Conservation (phyloP, 2,113 vertebrate species). For the Mustela nigripes region DNA sequence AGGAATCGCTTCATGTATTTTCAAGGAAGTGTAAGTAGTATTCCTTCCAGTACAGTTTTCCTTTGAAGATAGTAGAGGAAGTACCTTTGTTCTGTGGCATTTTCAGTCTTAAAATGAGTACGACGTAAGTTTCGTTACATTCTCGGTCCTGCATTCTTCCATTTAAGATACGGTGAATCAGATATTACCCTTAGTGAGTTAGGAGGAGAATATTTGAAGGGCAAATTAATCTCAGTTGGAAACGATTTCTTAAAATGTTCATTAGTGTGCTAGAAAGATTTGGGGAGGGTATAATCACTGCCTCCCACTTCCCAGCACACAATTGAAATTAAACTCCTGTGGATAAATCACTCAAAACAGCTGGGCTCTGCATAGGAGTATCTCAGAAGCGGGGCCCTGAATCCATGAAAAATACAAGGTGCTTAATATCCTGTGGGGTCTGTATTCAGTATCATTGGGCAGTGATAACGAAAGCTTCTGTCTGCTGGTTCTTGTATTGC, state of each 20-base stretch:
- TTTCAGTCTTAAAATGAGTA: slow-evolving; percentile 48
- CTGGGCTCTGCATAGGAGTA: slow-evolving; percentile 49
- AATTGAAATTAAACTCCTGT: slow-evolving; percentile 81
- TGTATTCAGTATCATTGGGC: slow-evolving; percentile 64
- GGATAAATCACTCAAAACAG: slow-evolving; percentile 76
- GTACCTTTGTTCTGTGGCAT: slow-evolving; percentile 24
- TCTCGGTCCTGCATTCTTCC: slow-evolving; percentile 30
- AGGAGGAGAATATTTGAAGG: slow-evolving; percentile 72
- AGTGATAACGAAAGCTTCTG: slow-evolving; percentile 22
- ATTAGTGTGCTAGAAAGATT: slow-evolving; percentile 74
- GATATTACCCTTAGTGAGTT: slow-evolving; percentile 69
- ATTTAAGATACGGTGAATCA: slow-evolving; percentile 65
- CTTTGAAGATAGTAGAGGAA: slow-evolving; percentile 13
- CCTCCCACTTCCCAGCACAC: slow-evolving; percentile 61
- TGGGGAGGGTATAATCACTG: slow-evolving; percentile 72
- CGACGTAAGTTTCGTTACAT: neutral
- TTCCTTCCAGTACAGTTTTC: neutral
- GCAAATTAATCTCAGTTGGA: slow-evolving; percentile 80
- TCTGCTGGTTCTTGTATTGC: neutral
- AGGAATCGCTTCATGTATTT: neutral
- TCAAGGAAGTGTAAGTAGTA: neutral
- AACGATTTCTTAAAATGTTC: slow-evolving; percentile 75
- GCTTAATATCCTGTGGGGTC: slow-evolving; percentile 59
- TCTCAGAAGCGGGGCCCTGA: slow-evolving; percentile 37
- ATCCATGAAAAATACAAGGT: slow-evolving; percentile 49